phyloP scores from a whole-genome alignment of 2,113 vertebrate species.

The Ardeotis arabs region DNA sequence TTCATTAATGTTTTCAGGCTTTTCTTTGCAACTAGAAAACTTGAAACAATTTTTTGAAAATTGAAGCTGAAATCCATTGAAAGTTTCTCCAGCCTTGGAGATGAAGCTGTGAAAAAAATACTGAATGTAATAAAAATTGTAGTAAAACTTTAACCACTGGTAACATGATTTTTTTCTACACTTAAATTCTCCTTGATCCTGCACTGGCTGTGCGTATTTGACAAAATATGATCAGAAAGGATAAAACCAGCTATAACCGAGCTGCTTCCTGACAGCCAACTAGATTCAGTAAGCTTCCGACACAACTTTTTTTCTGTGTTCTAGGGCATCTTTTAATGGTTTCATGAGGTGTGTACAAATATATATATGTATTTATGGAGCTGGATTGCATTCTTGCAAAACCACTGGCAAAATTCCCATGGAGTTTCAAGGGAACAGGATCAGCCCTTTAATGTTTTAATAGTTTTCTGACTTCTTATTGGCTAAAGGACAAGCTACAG shows the following conservation, averaged over 20 bases:
- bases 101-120: background rate
- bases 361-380: background rate
- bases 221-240: background rate
- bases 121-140: background rate
- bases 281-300: background rate
- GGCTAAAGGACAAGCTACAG: constrained; percentile 12
- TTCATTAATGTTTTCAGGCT: background rate
- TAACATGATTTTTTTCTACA: background rate
- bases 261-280: background rate
- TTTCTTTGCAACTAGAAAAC: background rate
- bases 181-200: background rate
- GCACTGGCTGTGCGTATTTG: background rate
- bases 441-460: constrained; percentile 14
- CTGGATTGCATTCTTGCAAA: constrained; percentile 18
- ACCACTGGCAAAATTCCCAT: constrained; percentile 17
- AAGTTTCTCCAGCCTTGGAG: background rate
- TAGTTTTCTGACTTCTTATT: constrained; percentile 50
- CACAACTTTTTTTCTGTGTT: background rate
- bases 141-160: background rate
- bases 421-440: background rate
- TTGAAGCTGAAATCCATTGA: background rate
- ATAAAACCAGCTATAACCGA: background rate
- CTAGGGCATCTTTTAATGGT: background rate
- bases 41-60: background rate
- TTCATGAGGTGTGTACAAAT: background rate